phyloP scores from a whole-genome alignment of 2,888 invertebrate genomes.

The Conistra vaccinii region DNA sequence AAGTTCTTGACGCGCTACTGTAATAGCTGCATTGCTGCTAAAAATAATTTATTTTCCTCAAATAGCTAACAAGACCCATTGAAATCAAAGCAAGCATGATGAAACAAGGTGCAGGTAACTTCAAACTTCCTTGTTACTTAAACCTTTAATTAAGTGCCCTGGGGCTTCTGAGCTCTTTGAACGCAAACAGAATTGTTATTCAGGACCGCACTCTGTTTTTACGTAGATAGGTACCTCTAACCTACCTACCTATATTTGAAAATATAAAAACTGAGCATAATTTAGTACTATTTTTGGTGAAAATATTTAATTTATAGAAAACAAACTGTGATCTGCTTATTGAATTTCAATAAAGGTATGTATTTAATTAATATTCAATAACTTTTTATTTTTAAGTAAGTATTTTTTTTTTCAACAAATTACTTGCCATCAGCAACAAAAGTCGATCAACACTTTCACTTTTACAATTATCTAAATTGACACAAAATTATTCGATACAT shows the following conservation, averaged over 20 bases:
- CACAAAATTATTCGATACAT: background rate
- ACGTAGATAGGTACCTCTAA: background rate
- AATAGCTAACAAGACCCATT: background rate
- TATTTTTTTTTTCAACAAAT: background rate
- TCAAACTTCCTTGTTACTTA: slow-evolving; percentile 21
- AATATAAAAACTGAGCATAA: background rate
- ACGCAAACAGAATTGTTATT: slow-evolving; percentile 59
- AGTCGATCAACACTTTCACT: background rate
- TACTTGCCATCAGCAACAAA: background rate
- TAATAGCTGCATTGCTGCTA: background rate
- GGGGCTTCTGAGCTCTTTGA: slow-evolving; percentile 40
- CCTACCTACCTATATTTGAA: background rate
- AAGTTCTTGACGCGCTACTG: background rate
- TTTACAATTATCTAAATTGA: background rate
- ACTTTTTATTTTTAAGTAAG: background rate
- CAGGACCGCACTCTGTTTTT: slow-evolving; percentile 24
- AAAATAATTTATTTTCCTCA: background rate
- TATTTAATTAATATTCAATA: background rate
- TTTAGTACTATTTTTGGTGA: background rate
- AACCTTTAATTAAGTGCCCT: slow-evolving; percentile 43
- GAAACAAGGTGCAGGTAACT: slow-evolving; percentile 26
- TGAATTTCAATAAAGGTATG: background rate
- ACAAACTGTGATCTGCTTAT: background rate
- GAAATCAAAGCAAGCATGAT: slow-evolving; percentile 16
- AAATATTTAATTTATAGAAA: background rate